Conservation (phyloP, 2,113 vertebrate species). For the Ancistrus triradiatus region DNA sequence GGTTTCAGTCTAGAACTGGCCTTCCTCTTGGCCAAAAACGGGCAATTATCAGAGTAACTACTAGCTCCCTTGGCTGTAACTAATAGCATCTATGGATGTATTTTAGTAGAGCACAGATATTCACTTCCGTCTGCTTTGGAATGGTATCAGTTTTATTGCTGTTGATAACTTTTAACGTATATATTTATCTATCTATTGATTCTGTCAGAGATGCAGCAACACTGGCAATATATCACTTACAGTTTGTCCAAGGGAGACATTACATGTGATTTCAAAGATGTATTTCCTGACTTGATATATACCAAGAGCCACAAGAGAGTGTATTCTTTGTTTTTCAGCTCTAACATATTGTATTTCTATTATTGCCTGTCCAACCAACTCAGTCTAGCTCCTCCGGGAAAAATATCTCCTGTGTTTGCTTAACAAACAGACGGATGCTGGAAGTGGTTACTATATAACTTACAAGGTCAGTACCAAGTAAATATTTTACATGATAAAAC, state of each 20-base stretch:
- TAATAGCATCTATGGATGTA: no score
- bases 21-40: no score
- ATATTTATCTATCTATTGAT: no score
- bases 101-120: no score
- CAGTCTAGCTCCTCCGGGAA: background rate
- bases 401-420: background rate
- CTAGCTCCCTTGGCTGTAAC: no score
- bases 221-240: background rate
- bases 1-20: no score
- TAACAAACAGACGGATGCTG: slow-evolving; percentile 19
- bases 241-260: background rate
- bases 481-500: slow-evolving; percentile 28
- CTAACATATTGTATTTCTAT: slow-evolving; percentile 21
- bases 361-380: slow-evolving; percentile 15
- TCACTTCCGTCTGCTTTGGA: no score
- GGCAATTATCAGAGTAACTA: no score
- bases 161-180: no score
- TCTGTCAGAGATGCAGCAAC: no score
- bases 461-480: slow-evolving; percentile 23
- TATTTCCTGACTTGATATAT: background rate
- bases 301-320: slow-evolving; percentile 1
- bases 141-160: no score
- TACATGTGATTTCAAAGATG: slow-evolving; percentile 1
- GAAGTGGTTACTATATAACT: background rate
- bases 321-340: slow-evolving; percentile 9